Conservation (phyloP, 2,888 invertebrate genomes). For the Phlogophora meticulosa region DNA sequence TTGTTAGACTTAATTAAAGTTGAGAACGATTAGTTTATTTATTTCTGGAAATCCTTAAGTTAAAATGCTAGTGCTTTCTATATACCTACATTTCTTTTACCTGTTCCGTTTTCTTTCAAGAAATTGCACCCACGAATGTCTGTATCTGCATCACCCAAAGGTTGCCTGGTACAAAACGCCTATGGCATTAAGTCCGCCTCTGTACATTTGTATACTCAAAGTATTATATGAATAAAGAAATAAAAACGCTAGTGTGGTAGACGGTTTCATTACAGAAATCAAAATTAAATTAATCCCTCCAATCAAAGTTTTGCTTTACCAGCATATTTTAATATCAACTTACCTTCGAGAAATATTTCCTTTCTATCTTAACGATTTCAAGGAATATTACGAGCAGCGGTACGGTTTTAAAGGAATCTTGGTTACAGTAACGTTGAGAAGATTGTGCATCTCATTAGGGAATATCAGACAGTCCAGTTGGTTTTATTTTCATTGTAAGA, state of each 20-base stretch:
- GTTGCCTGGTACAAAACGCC: too few relatives aligned
- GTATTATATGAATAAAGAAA: too few relatives aligned
- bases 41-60: background rate
- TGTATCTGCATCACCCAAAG: too few relatives aligned
- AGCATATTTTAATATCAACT: background rate
- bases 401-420: constrained; percentile 11
- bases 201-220: too few relatives aligned
- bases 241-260: too few relatives aligned
- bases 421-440: constrained; percentile 17
- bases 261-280: too few relatives aligned
- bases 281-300: background rate
- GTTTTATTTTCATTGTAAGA: constrained; percentile 9
- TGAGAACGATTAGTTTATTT: background rate
- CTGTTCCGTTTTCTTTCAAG: too few relatives aligned
- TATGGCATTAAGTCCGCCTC: too few relatives aligned
- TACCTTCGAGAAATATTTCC: constrained; percentile 17
- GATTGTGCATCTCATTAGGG: constrained; percentile 21
- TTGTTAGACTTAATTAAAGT: constrained; percentile 1
- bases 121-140: too few relatives aligned
- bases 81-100: too few relatives aligned
- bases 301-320: background rate
- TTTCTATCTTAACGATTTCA: background rate
- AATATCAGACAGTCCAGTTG: background rate
- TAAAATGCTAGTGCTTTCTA: too few relatives aligned
- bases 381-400: constrained; percentile 15